Evolutionary conservation across 2,888 invertebrate species (phyloP), one percentile per base, ranked within the genome.

Genomic region (Helobdella robusta): DNA sequence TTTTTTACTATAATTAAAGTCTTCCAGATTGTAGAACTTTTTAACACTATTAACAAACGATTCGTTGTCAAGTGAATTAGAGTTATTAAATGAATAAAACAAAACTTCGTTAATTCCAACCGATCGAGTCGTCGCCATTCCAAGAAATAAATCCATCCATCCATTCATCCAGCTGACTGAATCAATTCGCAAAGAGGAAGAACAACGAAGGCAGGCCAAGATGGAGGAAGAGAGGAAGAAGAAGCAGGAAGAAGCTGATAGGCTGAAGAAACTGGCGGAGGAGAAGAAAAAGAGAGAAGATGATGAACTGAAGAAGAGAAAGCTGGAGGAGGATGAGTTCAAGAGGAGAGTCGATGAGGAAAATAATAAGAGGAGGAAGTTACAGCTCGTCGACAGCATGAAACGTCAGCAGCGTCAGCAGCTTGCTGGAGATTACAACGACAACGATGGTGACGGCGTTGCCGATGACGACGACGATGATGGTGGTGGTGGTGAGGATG

Each of bases 151-250:
- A n/a, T n/a, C n/a, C n/a, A n/a, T n/a, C n/a, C n/a, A n/a, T n/a
- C n/a, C n/a, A n/a, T n/a, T n/a, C 18, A 23, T 44, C n/a, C 62
- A 62, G 62, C 44, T 62, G 6, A 62, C 46, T 6, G 62, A 62
- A 44, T 36, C 62, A 8, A 25, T 62, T 32, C 30, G 25, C 20
- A 62, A 62, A 34, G 62, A 62, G 20, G 62, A 46, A 4, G 62
- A 62, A 18, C 34, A 36, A 2, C 48, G 46, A n/a, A 25, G 35
- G 32, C 28, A 50, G 20, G 32, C 28, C 28, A 50, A 46, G 15
- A 6, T 32, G 4, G 62, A 62, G 30, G 62, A 62, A 35, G 62
- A 50, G 32, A 20, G 32, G 30, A 46, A 34, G 50, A 62, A 30
- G 62, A 50, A 44, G 48, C 46, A 40, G 23, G 60, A 60, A 25